phyloP scores from a whole-genome alignment of 2,888 invertebrate species.

The Andrena camellia region DNA sequence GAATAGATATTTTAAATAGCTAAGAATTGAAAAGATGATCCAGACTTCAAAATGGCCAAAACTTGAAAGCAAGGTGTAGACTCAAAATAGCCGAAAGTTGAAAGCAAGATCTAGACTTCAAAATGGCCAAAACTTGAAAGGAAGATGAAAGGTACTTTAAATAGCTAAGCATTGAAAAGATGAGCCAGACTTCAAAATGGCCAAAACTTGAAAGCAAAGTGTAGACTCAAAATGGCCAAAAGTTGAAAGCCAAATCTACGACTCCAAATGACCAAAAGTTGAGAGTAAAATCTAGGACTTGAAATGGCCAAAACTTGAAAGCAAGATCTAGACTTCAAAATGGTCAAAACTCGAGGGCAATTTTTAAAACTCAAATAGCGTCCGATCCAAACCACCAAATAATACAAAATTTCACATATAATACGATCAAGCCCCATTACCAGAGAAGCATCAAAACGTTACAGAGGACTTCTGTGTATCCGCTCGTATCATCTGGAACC shows the following conservation, averaged over 20 bases:
- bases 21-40: too few species aligned
- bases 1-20: too few species aligned
- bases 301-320: not conserved
- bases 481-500: too few species aligned
- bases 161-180: too few species aligned
- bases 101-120: not conserved
- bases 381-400: not conserved
- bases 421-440: not conserved
- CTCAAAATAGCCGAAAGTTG: not conserved
- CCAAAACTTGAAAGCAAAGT: not conserved
- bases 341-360: not conserved
- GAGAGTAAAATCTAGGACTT: not conserved
- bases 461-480: slow-evolving; percentile 18
- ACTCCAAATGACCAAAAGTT: too few species aligned
- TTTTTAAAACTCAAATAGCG: too few species aligned
- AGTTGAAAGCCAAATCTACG: not conserved
- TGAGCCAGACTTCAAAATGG: not conserved
- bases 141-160: too few species aligned
- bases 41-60: not conserved
- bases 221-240: not conserved
- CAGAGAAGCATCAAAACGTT: not conserved
- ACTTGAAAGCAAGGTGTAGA: not conserved
- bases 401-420: not conserved
- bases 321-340: not conserved
- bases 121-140: not conserved